Conservation (phyloP, 64 coral and sea anemone species). For the Dendronephthya gigantea region DNA sequence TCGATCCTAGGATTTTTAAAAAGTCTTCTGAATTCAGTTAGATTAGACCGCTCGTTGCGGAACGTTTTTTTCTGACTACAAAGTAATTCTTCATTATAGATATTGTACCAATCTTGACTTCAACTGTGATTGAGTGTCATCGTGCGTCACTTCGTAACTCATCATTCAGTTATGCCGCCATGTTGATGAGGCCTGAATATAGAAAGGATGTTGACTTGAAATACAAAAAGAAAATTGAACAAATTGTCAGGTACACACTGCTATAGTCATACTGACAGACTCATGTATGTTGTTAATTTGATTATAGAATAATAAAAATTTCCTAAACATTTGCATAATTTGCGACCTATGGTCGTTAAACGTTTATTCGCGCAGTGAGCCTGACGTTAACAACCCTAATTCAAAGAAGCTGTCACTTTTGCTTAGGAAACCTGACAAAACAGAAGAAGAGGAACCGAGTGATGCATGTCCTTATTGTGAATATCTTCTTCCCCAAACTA, state of each 20-base stretch:
- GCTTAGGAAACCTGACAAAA: conserved; percentile 86
- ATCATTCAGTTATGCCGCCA: conserved; percentile 97
- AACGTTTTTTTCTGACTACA: no score
- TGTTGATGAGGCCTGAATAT: conserved; percentile 95
- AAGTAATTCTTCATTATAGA: conserved; percentile 43
- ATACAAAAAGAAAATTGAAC: conserved; percentile 99
- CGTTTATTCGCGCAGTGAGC: no score
- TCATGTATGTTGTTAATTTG: not conserved
- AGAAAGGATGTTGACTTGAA: conserved; percentile 94
- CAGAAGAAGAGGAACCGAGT: conserved; percentile 69
- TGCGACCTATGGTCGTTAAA: no score
- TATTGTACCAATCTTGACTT: conserved; percentile 92
- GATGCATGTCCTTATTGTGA: conserved; percentile 78
- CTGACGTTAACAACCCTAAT: no score
- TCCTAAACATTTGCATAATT: no score
- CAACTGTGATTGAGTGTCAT: conserved; percentile 98
- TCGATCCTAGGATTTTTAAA: no score
- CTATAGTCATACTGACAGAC: not conserved
- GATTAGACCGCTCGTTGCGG: no score
- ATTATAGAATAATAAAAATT: no score
- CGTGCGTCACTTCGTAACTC: conserved; percentile 83
- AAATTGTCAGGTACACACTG: conserved; percentile 82
- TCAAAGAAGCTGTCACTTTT: not conserved
- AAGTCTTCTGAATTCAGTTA: no score
- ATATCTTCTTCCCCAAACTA: conserved; percentile 83